Percentiles rank a stretch among this genome's conserved stretches.
phyloP scores from a whole-genome alignment of 2,797 vertebrate species.

The Delichon dasypus region DNA sequence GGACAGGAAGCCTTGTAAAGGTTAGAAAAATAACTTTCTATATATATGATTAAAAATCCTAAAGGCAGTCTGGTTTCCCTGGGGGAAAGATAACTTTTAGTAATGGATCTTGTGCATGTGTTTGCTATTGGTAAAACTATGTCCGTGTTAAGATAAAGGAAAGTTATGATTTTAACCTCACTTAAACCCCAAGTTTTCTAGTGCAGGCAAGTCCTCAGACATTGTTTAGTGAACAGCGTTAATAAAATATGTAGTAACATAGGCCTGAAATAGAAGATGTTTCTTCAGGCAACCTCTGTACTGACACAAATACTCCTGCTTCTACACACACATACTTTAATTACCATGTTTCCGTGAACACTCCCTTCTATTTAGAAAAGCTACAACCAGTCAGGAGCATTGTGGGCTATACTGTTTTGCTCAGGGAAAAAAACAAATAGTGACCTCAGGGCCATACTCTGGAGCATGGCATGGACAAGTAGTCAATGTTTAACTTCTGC shows the following conservation, averaged over 20 bases:
- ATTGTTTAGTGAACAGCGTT: neutral
- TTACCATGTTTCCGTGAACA: neutral
- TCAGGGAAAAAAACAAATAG: neutral
- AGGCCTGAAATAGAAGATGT: neutral
- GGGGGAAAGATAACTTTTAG: neutral
- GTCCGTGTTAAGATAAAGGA: neutral
- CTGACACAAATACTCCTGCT: neutral
- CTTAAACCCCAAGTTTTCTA: neutral
- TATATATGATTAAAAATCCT: neutral
- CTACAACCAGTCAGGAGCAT: neutral
- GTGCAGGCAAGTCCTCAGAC: neutral
- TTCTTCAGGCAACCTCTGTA: conserved; percentile 27
- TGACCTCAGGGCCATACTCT: neutral
- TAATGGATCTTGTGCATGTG: neutral
- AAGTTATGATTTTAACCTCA: neutral
- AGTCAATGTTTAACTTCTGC: neutral
- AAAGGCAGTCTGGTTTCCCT: neutral
- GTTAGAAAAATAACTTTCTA: neutral
- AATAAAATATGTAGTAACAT: neutral
- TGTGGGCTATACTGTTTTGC: neutral
- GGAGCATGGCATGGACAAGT: neutral
- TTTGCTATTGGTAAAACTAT: neutral
- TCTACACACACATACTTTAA: neutral
- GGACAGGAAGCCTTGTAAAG: neutral
- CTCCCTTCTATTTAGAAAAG: neutral